Base-by-base conservation (phyloP, 2,113 vertebrate genomes). In the Ammodytes dubius region DNA sequence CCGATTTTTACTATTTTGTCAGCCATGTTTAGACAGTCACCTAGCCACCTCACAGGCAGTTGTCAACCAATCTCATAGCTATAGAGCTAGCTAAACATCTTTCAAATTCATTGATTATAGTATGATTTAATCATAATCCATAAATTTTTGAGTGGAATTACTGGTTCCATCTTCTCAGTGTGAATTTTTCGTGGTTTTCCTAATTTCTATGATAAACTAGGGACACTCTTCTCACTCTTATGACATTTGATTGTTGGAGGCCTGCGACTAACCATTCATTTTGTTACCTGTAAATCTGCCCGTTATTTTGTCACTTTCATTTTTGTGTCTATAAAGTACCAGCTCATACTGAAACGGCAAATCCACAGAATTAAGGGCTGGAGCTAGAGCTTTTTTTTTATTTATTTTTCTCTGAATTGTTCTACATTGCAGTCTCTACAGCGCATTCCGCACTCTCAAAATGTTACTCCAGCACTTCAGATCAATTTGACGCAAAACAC, bases 401-500 rank as follows among this genome's bases (percentile, higher is more conserved):
- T n/a, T 47, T 13, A 27, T n/a, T 73, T 27, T 43, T 72, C 14
- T 72, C 63, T 50, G 42, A 2, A 9, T 57, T 59, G 14, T 45
- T n/a, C 8, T 64, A 52, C 19, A 4, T 74, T 69, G n/a, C 54
- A 70, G 45, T 53, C 64, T 65, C 35, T 0, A n/a, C 12, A 19
- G 15, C 45, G 53, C 27, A 35, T 53, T 37, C 17, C 19, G 5
- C 47, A 8, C 40, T 56, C 43, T 72, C 8, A 3, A 11, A 67
- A 64, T 35, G 46, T 82, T 77, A 75, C 66, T 77, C 74, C 73
- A 73, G 66, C 77, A 60, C 67, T 74, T 71, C 43, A 65, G 63
- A 76, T 73, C 47, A 63, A 74, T 69, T 74, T 77, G 59, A 17
- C 68, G 66, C 64, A 37, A 75, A 73, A 66, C 10, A 2, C 67